phyloP scores from a whole-genome alignment of 2,113 vertebrate species.

The Etheostoma cragini region DNA sequence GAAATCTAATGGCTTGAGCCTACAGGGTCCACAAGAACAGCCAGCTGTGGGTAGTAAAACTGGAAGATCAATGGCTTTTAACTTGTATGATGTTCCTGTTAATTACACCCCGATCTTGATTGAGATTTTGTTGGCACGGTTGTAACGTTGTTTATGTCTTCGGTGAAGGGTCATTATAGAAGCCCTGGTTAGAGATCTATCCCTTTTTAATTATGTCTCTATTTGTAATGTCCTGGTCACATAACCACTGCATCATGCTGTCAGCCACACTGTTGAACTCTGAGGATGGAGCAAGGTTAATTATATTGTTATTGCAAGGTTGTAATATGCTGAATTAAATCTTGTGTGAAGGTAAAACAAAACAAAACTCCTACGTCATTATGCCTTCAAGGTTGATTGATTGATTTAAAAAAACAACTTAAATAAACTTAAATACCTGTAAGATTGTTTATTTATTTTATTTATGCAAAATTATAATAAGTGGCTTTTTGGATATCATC shows the following conservation, averaged over 20 bases:
- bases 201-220: slow-evolving; percentile 65
- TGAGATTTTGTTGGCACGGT: slow-evolving; percentile 50
- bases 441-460: not conserved
- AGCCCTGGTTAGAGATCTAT: slow-evolving; percentile 46
- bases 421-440: not conserved
- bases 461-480: not conserved
- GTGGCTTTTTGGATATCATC: not conserved
- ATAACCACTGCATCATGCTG: slow-evolving; percentile 50
- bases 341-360: slow-evolving; percentile 14
- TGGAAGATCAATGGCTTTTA: slow-evolving; percentile 55
- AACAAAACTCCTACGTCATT: slow-evolving; percentile 1
- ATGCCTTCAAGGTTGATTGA: not conserved
- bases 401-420: not conserved
- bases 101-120: slow-evolving; percentile 44
- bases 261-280: slow-evolving; percentile 51
- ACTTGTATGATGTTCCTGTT: slow-evolving; percentile 46
- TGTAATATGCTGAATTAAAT: slow-evolving; percentile 30
- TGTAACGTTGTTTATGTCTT: slow-evolving; percentile 67
- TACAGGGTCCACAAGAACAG: slow-evolving; percentile 20
- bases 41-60: slow-evolving; percentile 42
- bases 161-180: slow-evolving; percentile 59
- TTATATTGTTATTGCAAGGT: slow-evolving; percentile 34
- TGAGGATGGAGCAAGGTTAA: slow-evolving; percentile 59
- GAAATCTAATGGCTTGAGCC: slow-evolving; percentile 39
- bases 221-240: slow-evolving; percentile 58